Evolutionary conservation across 2,113 vertebrate genomes (phyloP).

Genomic region (Talpa occidentalis): DNA sequence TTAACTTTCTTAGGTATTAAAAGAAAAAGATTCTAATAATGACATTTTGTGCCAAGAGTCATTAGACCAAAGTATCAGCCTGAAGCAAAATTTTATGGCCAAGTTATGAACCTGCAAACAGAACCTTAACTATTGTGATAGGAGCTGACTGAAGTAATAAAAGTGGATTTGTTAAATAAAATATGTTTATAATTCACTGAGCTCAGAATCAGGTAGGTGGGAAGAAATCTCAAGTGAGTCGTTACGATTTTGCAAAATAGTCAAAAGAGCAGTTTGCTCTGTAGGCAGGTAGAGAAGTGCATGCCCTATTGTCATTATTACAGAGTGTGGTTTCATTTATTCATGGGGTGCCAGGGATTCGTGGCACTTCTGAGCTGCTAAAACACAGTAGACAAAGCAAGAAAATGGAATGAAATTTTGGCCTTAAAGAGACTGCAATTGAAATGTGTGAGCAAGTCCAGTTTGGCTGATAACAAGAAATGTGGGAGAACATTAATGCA

Average conservation of each 20-base stretch:
- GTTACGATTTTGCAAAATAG: slow-evolving; percentile 79
- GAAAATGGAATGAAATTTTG: slow-evolving; percentile 71
- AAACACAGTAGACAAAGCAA: slow-evolving; percentile 58
- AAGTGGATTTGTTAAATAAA: slow-evolving; percentile 84
- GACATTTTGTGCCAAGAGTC: slow-evolving; percentile 75
- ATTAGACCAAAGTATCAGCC: slow-evolving; percentile 76
- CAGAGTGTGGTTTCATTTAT: slow-evolving; percentile 75
- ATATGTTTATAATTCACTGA: slow-evolving; percentile 81
- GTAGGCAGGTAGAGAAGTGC: slow-evolving; percentile 64
- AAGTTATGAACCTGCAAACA: slow-evolving; percentile 78
- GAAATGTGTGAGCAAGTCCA: slow-evolving; percentile 57
- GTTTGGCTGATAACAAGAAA: slow-evolving; percentile 61
- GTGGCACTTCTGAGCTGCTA: slow-evolving; percentile 60
- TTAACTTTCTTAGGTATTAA: slow-evolving; percentile 53
- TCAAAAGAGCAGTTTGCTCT: slow-evolving; percentile 63
- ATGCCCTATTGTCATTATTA: slow-evolving; percentile 67
- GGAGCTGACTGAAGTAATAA: slow-evolving; percentile 77
- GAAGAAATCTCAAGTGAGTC: slow-evolving; percentile 77
- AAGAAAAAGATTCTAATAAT: slow-evolving; percentile 76
- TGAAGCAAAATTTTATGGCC: slow-evolving; percentile 77
- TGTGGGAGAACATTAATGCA: slow-evolving; percentile 44
- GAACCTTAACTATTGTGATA: slow-evolving; percentile 73
- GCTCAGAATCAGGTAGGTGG: slow-evolving; percentile 74
- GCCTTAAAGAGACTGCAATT: slow-evolving; percentile 56
- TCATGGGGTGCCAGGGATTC: slow-evolving; percentile 70